Base-by-base conservation (phyloP, 64 coral and sea anemone genomes). In the Stylophora pistillata region DNA sequence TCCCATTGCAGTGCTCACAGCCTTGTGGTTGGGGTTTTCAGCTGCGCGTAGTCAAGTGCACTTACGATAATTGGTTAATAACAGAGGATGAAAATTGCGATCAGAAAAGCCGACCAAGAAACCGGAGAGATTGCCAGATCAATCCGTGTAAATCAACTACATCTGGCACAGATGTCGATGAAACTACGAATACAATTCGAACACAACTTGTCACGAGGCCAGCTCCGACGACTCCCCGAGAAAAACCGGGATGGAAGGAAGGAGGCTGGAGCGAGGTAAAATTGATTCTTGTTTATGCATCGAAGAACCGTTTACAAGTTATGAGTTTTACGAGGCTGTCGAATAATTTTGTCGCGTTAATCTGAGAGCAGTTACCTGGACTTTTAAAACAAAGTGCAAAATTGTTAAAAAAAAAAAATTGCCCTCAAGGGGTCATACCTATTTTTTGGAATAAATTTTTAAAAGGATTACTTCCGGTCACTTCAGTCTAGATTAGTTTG, bases 21-120 rank as follows among this genome's bases (percentile, higher is more conserved):
- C 75, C 31, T 23, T 92, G 90, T 72, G 90, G 82, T 9, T 60
- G 20, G 52, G 90, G 90, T 28, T 58, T 86, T 29, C 90, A 92
- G 73, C 83, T 79, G n/a, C 90, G 90, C 20, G 74, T 92, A 9
- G 90, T 92, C 23, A 92, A 92, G 47, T 92, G 90, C 17, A 65
- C 90, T 0, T 92, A 86, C 31, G 58, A 86, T 14, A 92, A 86
- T 72, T 92, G 56, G 82, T 60, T 86, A 58, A 78, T 86, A 30
- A 85, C 90, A 77, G 60, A 86, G 0, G 90, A 92, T 2, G 76
- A 77, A 26, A 65, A 74, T 27, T 92, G 90, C 30, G 82, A 92
- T 56, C 18, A 15, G 0, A 68, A 37, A 18, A 78, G 16, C 13
- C 30, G 27, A 34, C 90, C 90, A 53, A 56, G n/a, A 3, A 85